Evolutionary conservation across 2,888 invertebrate species (phyloP), one percentile per base, ranked within the genome.

Genomic region (Merodon equestris): DNA sequence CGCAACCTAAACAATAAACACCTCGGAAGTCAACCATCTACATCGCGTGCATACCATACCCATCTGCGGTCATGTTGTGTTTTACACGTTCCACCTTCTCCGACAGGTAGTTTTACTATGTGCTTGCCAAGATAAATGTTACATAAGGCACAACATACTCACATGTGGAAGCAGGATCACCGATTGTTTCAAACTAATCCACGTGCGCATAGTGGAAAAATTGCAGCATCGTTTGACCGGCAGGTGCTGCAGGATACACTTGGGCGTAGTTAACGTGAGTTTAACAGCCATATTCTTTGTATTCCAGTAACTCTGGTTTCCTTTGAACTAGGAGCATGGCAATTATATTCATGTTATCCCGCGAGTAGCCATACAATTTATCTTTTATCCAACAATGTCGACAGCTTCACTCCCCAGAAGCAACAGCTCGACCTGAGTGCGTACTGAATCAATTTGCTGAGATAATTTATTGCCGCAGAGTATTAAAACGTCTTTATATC

Each of bases 401-500:
- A 74, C 79, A 74, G 76, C 45, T 66, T 60, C 64, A 64, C 68
- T 63, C 61, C 66, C 79, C 68, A 74, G 70, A 60, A 68, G 79
- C 68, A 66, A 56, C 57, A 4, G n/a, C 66, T 56, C 27, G 51
- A 56, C 27, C 57, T 51, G 45, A 64, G 57, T 72, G 73, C 58
- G 58, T 73, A 66, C 68, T 68, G 73, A 79, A 79, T 79, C 79
- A 79, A 79, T 79, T 79, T 79, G 79, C 38, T 64, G 50, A 54
- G 74, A 79, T 79, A 79, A 79, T 79, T 79, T 79, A 79, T 79
- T 68, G 74, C 79, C 73, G 67, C 70, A 70, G 56, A 73, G 66
- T 79, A 79, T 79, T 79, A 79, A 79, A 79, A 79, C 79, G 79
- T 79, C 79, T 79, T 79, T 74, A 79, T 79, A 79, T 74, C 54